phyloP scores from a whole-genome alignment of 2,888 invertebrate genomes.

The Synanthedon formicaeformis region DNA sequence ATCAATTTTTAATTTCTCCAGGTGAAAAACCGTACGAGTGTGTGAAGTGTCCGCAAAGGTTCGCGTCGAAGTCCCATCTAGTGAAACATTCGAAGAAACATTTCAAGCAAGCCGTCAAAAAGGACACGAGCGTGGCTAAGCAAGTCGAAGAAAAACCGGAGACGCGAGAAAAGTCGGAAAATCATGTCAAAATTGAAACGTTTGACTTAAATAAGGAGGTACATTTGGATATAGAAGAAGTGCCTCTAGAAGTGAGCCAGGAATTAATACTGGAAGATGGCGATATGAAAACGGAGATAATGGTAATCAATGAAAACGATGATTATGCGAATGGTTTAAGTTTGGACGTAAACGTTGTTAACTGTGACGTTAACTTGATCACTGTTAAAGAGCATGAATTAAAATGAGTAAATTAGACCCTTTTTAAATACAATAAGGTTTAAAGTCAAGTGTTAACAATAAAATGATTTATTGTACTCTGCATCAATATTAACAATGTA shows the following conservation, averaged over 20 bases:
- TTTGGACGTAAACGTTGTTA: constrained; percentile 19
- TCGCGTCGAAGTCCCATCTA: constrained; percentile 40
- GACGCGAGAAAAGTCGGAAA: not conserved
- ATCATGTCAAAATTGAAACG: constrained; percentile 1
- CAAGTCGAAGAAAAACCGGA: not conserved
- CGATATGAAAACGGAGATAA: constrained; percentile 29
- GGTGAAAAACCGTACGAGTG: constrained; percentile 58
- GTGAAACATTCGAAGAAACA: constrained; percentile 24
- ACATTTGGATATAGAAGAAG: constrained; percentile 13
- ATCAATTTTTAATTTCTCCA: constrained; percentile 18
- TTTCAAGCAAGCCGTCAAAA: not conserved
- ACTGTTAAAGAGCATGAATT: constrained; percentile 35
- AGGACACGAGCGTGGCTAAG: not conserved
- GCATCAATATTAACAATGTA: no score
- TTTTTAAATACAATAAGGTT: no score
- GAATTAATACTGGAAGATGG: constrained; percentile 37
- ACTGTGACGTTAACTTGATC: constrained; percentile 33
- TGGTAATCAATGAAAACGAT: constrained; percentile 24
- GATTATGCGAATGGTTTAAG: constrained; percentile 17
- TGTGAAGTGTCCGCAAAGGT: constrained; percentile 32
- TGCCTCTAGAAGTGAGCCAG: constrained; percentile 29
- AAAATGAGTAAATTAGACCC: constrained; percentile 31
- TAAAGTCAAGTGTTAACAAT: no score
- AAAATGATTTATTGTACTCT: no score
- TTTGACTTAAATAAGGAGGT: constrained; percentile 1